Evolutionary conservation across 2,797 vertebrate genomes (phyloP), one percentile per base, ranked within the genome.

Genomic region (Bryconaethiops microstoma): DNA sequence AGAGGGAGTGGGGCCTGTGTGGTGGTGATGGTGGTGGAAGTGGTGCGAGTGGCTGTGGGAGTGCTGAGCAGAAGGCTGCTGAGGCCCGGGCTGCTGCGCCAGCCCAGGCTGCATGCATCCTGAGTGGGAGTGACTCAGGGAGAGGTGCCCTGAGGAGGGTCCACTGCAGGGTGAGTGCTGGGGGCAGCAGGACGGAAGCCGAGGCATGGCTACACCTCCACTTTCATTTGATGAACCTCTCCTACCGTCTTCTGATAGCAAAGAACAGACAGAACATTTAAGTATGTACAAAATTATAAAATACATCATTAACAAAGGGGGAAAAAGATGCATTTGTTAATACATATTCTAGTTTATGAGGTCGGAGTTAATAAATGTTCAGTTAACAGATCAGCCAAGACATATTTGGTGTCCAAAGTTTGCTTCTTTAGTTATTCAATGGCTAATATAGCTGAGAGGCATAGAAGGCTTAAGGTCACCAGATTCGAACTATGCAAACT

Each of bases 101-200:
- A 95, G 89, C 4, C 95, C 95, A 39, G 94, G 94, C 90, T 97
- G 97, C 89, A 97, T 91, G 90, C 98, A 99, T 90, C 95, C 96
- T 60, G 96, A 90, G 76, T 98, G 97, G 1, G 96, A 89, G 88
- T 98, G 97, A 84, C 95, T 95, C 87, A 98, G 86, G 0, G 94
- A 87, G 83, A 97, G 94, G 87, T 97, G 97, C 88, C 89, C 93
- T 76, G 97, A 96, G 29, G 97, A 95, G 29, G 96, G 95, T 75
- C 96, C 95, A 84, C 95, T 94, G 74, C 98, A 99, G 0, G 98
- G 96, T 3, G 98, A 98, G 90, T 99, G 98, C 91, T 99, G 97
- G 73, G 97, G 97, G 88, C 98, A 99, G 93, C 98, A 99, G 0
- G 98, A 98, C 2, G 97, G 98, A 50, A 99, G 94, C 81, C 98